Conservation (phyloP, 2,888 invertebrate genomes). For the Carabus problematicus region DNA sequence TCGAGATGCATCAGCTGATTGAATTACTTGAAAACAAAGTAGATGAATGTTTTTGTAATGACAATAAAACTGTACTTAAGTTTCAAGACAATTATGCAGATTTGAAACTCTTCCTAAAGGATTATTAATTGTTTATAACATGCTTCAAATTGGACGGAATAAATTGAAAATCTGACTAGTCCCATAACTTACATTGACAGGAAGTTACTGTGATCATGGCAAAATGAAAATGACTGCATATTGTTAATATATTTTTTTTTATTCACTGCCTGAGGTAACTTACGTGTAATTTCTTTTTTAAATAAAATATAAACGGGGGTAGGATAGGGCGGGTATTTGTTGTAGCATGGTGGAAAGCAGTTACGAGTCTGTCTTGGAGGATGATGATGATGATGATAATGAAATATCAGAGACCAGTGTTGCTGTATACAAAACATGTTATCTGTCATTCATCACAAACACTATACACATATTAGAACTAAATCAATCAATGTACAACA, state of each 20-base stretch:
- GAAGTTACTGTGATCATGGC: background rate
- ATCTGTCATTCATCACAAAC: background rate
- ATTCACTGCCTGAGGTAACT: slow-evolving; percentile 42
- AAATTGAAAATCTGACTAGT: too few species aligned
- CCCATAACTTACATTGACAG: background rate
- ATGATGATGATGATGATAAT: slow-evolving; percentile 14
- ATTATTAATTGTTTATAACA: too few species aligned
- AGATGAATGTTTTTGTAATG: too few species aligned
- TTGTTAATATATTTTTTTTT: slow-evolving; percentile 38
- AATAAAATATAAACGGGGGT: slow-evolving; percentile 36
- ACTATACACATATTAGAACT: slow-evolving; percentile 11
- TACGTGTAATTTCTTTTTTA: slow-evolving; percentile 37
- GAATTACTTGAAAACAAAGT: too few species aligned
- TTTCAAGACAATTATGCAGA: too few species aligned
- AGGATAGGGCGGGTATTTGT: slow-evolving; percentile 10
- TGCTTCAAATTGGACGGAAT: too few species aligned
- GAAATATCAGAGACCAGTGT: background rate
- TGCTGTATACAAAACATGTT: background rate
- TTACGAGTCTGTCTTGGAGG: slow-evolving; percentile 36
- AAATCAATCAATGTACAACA: too few species aligned
- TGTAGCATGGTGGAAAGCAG: slow-evolving; percentile 18
- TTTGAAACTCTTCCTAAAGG: too few species aligned
- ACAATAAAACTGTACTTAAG: too few species aligned
- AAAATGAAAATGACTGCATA: slow-evolving; percentile 18
- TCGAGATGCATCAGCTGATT: too few species aligned